Percentiles rank a stretch among this genome's conserved stretches.
Conservation (phyloP, 2,888 invertebrate species). For the Aporophyla lueneburgensis region DNA sequence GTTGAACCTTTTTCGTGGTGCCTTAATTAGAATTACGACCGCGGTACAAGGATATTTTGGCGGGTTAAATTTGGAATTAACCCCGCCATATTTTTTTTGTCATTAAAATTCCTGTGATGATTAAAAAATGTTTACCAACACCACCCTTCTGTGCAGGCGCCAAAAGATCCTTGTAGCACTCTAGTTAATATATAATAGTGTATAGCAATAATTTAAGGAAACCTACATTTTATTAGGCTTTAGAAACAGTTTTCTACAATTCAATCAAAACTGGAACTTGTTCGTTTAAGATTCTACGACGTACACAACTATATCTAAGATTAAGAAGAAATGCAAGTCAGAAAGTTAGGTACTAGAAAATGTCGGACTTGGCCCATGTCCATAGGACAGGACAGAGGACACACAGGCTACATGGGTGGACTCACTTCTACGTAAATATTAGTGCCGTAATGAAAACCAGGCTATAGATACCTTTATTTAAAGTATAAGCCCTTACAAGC, state of each 20-base stretch:
- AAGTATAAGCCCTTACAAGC: constrained; percentile 1
- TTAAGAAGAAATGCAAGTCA: constrained; percentile 38
- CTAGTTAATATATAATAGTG: constrained; percentile 10
- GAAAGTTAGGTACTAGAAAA: constrained; percentile 34
- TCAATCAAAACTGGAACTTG: constrained; percentile 32
- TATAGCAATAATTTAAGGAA: constrained; percentile 27
- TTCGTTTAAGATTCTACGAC: constrained; percentile 41
- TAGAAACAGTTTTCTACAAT: constrained; percentile 38
- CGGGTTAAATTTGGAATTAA: not conserved
- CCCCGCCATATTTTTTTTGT: not conserved
- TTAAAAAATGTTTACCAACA: not conserved
- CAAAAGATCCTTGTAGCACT: not conserved
- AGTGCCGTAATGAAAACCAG: constrained; percentile 34
- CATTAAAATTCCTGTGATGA: not conserved
- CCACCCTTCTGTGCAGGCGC: not conserved
- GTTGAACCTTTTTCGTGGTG: constrained; percentile 36
- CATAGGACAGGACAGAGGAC: constrained; percentile 26
- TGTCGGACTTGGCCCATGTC: constrained; percentile 27
- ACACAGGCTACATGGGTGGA: constrained; percentile 37
- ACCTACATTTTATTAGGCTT: constrained; percentile 36
- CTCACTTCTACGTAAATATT: constrained; percentile 36
- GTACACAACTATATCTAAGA: constrained; percentile 45
- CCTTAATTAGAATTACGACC: constrained; percentile 25
- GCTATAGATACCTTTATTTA: constrained; percentile 1
- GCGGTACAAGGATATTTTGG: not conserved